Base-by-base conservation (phyloP, 2,797 vertebrate genomes). In the Nyctibius grandis region DNA sequence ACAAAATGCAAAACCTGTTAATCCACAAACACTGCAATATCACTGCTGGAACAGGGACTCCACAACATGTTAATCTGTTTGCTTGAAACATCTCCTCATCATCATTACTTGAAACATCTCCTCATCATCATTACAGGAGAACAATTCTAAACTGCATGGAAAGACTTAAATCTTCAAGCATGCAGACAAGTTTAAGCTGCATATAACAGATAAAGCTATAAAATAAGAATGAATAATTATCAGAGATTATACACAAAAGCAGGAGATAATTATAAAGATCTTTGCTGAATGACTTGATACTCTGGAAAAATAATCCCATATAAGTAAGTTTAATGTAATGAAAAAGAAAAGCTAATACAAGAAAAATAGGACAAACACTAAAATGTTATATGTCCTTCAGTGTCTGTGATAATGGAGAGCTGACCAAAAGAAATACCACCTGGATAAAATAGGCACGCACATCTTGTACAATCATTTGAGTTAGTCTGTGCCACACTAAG, bases 1-100 rank as follows among this genome's bases (percentile, higher is more conserved):
- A 85, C 53, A 78, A 77, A 95, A 94, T 64, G 70, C n/a, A 93
- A 91, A 96, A 90, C 88, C 63, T 97, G 88, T 93, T 94, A 92
- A 92, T 87, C 80, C 63, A 90, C 83, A 57, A 59, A 79, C 47
- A 87, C 25, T 20, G 36, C n/a, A 86, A 1, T n/a, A 76, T 26
- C 36, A 59, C 63, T 56, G 14, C 61, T 90, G 22, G 28, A 90
- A 90, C 53, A 95, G 36, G 68, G 51, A 92, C 74, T 89, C 40
- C 48, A 79, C 28, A 93, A 56, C 20, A 59, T 2, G 6, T 26
- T 79, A 69, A 92, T 79, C 40, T 22, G 28, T 34, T 79, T 81
- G 53, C 29, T 59, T 5, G 4, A 76, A 88, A 59, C 54, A 54
- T 38, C 44, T 81, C n/a, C n/a, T n/a, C 44, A 33, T 33, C n/a